Percentiles rank a stretch among this genome's conserved stretches.
These are phyloP conservation scores for Caenorhabditis sp. DNA, from an alignment of 2,888 invertebrate species.

Conservation along the genomic window DNA sequence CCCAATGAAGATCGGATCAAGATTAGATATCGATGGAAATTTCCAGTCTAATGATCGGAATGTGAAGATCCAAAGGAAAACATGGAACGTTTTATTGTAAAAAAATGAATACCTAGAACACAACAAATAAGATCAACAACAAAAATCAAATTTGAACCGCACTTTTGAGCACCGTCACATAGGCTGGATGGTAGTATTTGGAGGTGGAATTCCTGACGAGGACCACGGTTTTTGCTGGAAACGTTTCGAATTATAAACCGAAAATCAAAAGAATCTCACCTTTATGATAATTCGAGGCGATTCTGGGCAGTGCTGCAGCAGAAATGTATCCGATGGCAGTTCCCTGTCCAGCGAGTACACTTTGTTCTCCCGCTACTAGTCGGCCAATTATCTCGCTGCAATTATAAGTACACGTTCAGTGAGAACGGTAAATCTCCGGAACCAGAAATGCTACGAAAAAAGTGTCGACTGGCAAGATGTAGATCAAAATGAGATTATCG, in stretches of 20 bases:
- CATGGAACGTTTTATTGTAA: background rate
- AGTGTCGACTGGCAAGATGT: too few relatives aligned
- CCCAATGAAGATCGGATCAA: background rate
- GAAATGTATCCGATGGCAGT: slow-evolving; percentile 70
- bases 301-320: slow-evolving; percentile 49
- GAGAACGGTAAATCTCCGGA: background rate
- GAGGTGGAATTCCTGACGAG: slow-evolving; percentile 74
- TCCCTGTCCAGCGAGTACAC: slow-evolving; percentile 72
- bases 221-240: slow-evolving; percentile 62
- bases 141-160: slow-evolving; percentile 52
- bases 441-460: too few relatives aligned
- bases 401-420: slow-evolving; percentile 4
- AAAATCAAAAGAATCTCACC: slow-evolving; percentile 19
- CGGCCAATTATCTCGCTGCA: slow-evolving; percentile 75
- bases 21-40: slow-evolving; percentile 10
- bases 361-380: slow-evolving; percentile 76
- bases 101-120: slow-evolving; percentile 26
- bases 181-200: slow-evolving; percentile 76
- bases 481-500: too few relatives aligned
- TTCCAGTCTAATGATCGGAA: background rate
- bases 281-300: slow-evolving; percentile 50
- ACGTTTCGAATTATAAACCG: background rate
- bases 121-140: background rate
- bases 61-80: background rate
- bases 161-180: slow-evolving; percentile 44